Base-by-base conservation (phyloP, 1,140 invertebrate species). In the Macrosteles quadrilineatus region DNA sequence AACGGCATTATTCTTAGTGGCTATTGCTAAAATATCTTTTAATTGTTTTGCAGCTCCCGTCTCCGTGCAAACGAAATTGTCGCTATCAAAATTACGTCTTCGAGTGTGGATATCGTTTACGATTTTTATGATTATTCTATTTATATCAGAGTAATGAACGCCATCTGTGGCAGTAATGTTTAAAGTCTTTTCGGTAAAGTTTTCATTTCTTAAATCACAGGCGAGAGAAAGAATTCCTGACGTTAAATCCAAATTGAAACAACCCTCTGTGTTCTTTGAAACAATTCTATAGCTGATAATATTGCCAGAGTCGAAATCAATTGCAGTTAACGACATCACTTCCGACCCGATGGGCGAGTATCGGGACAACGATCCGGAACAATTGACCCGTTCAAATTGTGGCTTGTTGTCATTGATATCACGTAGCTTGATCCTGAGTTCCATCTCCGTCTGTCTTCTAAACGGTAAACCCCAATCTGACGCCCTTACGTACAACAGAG, bases 391-490 rank as follows among this genome's bases (percentile, higher is more conserved):
- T 76, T 93, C 91, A 77, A 93, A 93, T 77, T 94, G 89, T 0
- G 96, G 96, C 47, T 93, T 82, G 79, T 98, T 97, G 77, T 98
- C 96, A 81, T 98, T 98, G 0, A 95, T 86, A 80, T 98, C 93
- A 66, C 87, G 85, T 1, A 98, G 78, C 53, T 85, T 88, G 14
- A 98, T 88, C 21, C 86, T 88, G 0, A 98, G 79, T 27, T 88
- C 85, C 85, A 93, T 92, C 82, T 98, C 94, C 1, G 93, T 91
- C 80, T 98, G 94, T 65, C 94, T 81, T 32, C 92, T 85, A 79
- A 91, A 96, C 0, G 96, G 95, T 68, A 90, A 79, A 0, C 96
- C 96, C 95, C 95, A 97, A 79, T 98, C 96, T 12, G 94, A 95
- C 0, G 95, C 95, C 19, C 95, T 82, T 17, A 97, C 85, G 43